A percentile compares a stretch with the other conserved stretches of the same genome.
Evolutionary conservation across 2,888 invertebrate species (phyloP).

Genomic region (Cheilosia scutellata): DNA sequence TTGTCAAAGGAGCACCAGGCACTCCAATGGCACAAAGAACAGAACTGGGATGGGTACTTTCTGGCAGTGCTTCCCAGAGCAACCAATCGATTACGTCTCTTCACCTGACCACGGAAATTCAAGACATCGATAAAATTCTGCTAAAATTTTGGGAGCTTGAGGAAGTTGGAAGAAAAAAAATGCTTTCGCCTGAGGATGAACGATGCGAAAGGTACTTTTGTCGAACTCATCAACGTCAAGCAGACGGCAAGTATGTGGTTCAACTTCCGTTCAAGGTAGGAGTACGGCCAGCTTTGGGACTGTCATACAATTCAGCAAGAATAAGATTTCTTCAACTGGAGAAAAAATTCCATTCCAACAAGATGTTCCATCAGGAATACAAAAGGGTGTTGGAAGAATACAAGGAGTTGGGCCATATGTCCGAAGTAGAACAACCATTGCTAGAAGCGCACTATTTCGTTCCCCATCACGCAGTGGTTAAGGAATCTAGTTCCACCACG

Average conservation of each 20-base stretch:
- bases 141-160: constrained; percentile 9
- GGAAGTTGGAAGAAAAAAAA: constrained; percentile 2
- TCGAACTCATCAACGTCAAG: not conserved
- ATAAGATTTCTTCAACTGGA: constrained; percentile 43
- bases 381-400: constrained; percentile 41
- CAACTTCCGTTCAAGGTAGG: constrained; percentile 1
- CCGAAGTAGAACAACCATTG: not conserved
- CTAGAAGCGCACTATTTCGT: not conserved
- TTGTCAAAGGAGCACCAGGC: constrained; percentile 16
- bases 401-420: constrained; percentile 22
- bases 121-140: not conserved
- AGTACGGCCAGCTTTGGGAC: constrained; percentile 5
- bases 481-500: constrained; percentile 49
- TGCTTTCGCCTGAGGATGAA: no score
- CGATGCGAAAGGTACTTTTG: constrained; percentile 6
- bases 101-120: not conserved
- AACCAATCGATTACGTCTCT: not conserved
- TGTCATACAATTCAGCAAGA: constrained; percentile 35
- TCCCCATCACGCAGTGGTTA: constrained; percentile 36
- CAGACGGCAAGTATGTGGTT: constrained; percentile 4
- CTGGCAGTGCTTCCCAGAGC: not conserved
- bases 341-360: constrained; percentile 19
- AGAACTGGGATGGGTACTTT: constrained; percentile 23
- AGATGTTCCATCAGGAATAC: constrained; percentile 30
- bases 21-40: constrained; percentile 28